A percentile compares a stretch with the other conserved stretches of the same genome.
These are phyloP conservation scores for Drosophila guanche DNA, from an alignment of 1,140 invertebrate species.

Conservation along the genomic window DNA sequence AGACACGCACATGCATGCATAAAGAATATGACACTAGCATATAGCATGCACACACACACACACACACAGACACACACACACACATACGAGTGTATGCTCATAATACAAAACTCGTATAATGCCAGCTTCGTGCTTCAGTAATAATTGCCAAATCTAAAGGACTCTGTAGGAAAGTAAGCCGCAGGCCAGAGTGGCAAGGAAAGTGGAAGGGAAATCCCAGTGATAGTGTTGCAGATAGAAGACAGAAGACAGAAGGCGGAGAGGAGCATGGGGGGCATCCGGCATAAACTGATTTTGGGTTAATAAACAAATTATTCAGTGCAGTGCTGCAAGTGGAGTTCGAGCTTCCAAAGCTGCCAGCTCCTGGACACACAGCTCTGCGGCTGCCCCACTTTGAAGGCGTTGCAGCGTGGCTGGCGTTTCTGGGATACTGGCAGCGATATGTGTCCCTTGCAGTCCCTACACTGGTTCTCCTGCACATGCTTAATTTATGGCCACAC, in stretches of 20 bases:
- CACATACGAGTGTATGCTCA: conserved; percentile 24
- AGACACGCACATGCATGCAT: conserved; percentile 33
- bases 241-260: neutral
- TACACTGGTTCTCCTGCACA: conserved; percentile 32
- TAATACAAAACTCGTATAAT: conserved; percentile 48
- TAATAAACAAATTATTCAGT: conserved; percentile 80
- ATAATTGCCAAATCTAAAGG: conserved; percentile 68
- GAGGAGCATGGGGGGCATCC: neutral
- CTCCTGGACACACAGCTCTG: conserved; percentile 8
- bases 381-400: conserved; percentile 17
- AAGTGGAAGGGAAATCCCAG: neutral
- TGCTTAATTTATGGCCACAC: conserved; percentile 70
- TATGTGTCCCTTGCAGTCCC: conserved; percentile 30
- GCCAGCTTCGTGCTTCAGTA: conserved; percentile 47
- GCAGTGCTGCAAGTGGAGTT: conserved; percentile 44
- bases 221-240: neutral
- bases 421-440: conserved; percentile 22
- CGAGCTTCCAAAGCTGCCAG: conserved; percentile 13
- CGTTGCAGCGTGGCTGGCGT: conserved; percentile 31
- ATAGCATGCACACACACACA: conserved; percentile 22
- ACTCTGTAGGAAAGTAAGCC: conserved; percentile 10
- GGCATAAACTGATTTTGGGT: conserved; percentile 75
- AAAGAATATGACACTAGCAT: conserved; percentile 12
- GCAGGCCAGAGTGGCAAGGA: conserved; percentile 13
- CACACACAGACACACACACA: neutral